phyloP scores from a whole-genome alignment of 2,797 vertebrate genomes.

The Glossophaga mutica region DNA sequence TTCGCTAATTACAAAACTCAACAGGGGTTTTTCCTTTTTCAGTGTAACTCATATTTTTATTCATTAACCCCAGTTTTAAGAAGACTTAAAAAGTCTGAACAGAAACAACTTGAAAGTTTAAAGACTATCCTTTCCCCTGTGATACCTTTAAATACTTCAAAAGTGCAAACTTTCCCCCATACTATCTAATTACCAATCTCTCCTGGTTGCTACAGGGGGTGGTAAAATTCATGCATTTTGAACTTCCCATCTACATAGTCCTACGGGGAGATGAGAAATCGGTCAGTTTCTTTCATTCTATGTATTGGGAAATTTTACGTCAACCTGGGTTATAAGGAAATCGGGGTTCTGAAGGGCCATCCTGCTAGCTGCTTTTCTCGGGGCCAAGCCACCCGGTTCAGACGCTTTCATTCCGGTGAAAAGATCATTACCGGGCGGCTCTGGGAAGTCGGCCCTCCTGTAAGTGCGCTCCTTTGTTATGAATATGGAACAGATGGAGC shows the following conservation, averaged over 20 bases:
- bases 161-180: neutral
- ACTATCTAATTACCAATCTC: slow-evolving; percentile 46
- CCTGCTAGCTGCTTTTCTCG: slow-evolving; percentile 71
- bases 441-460: slow-evolving; percentile 82
- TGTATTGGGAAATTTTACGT: slow-evolving; percentile 54
- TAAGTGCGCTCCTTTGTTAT: slow-evolving; percentile 86
- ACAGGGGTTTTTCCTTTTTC: slow-evolving; percentile 76
- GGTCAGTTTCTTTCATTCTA: neutral
- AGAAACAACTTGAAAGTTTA: slow-evolving; percentile 68
- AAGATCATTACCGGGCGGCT: slow-evolving; percentile 85
- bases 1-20: slow-evolving; percentile 78
- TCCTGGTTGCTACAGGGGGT: neutral
- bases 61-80: slow-evolving; percentile 72
- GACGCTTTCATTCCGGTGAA: slow-evolving; percentile 82
- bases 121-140: slow-evolving; percentile 13
- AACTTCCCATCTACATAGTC: slow-evolving; percentile 42
- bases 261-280: neutral
- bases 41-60: slow-evolving; percentile 72
- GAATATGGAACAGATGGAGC: slow-evolving; percentile 90
- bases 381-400: slow-evolving; percentile 80
- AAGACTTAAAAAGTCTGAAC: slow-evolving; percentile 64
- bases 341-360: slow-evolving; percentile 64
- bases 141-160: slow-evolving; percentile 18
- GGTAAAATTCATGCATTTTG: slow-evolving; percentile 1
- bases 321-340: slow-evolving; percentile 72